phyloP scores from a whole-genome alignment of 2,797 vertebrate species.

The Gymnodraco acuticeps region DNA sequence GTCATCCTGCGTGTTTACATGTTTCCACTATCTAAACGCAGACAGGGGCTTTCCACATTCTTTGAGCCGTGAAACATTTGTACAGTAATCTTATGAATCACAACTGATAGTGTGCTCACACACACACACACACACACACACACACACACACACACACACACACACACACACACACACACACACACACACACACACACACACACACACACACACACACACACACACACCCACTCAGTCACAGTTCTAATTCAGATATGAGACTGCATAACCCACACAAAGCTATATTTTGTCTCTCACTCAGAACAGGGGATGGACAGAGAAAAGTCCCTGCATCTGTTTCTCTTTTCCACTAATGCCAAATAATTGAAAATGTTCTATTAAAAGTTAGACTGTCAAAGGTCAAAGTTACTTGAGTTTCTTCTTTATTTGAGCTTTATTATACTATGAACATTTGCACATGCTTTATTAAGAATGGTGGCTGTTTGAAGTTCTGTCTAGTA shows the following conservation, averaged over 20 bases:
- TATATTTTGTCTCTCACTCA: slow-evolving; percentile 52
- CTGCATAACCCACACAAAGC: slow-evolving; percentile 67
- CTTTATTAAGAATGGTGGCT: background rate
- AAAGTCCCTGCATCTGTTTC: slow-evolving; percentile 74
- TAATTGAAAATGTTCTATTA: slow-evolving; percentile 28
- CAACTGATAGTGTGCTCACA: slow-evolving; percentile 57
- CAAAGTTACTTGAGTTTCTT: slow-evolving; percentile 6
- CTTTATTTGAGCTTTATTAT: slow-evolving; percentile 7
- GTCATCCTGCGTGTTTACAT: slow-evolving; percentile 35
- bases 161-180: slow-evolving; percentile 25
- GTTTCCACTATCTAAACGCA: slow-evolving; percentile 70
- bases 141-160: slow-evolving; percentile 6
- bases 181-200: slow-evolving; percentile 11
- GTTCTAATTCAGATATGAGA: slow-evolving; percentile 49
- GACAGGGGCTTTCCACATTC: slow-evolving; percentile 78
- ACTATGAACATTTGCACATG: background rate
- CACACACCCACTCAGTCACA: slow-evolving; percentile 60
- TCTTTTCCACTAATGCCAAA: slow-evolving; percentile 48
- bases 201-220: slow-evolving; percentile 12
- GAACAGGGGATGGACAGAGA: slow-evolving; percentile 59
- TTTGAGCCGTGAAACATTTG: slow-evolving; percentile 70
- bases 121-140: background rate
- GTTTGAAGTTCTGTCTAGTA: background rate
- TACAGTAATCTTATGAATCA: slow-evolving; percentile 80
- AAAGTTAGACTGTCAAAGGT: slow-evolving; percentile 37